A percentile compares a stretch with the other conserved stretches of the same genome.
Conservation (phyloP, 2,888 invertebrate species). For the Aquatica leii region DNA sequence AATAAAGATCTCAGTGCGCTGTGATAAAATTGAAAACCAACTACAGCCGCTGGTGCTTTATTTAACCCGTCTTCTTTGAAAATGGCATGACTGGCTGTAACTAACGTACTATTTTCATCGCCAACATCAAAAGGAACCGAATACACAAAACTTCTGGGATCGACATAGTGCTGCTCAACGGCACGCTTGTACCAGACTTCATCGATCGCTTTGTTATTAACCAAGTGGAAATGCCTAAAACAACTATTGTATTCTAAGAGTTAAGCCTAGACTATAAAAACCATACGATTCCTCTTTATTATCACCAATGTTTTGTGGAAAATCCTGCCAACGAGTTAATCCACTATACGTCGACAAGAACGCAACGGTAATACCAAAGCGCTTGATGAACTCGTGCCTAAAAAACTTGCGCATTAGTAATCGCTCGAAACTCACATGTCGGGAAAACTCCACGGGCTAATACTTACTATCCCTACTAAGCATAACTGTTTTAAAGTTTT, state of each 20-base stretch:
- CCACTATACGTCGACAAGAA: slow-evolving; percentile 93
- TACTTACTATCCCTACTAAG: neutral
- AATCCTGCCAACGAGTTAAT: slow-evolving; percentile 87
- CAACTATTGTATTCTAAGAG: neutral
- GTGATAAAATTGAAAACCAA: slow-evolving; percentile 86
- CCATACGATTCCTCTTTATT: slow-evolving; percentile 47
- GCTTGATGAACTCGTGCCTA: slow-evolving; percentile 84
- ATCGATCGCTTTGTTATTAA: slow-evolving; percentile 81
- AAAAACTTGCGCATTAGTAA: slow-evolving; percentile 41
- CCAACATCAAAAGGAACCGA: slow-evolving; percentile 75
- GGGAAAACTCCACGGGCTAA: neutral
- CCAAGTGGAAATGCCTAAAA: slow-evolving; percentile 75
- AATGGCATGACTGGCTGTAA: slow-evolving; percentile 88
- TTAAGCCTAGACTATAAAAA: neutral
- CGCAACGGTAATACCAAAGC: slow-evolving; percentile 84
- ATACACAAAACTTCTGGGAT: slow-evolving; percentile 83
- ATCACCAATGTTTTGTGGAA: slow-evolving; percentile 66
- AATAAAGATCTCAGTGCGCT: slow-evolving; percentile 79
- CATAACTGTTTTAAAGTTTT: neutral
- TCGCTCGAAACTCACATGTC: neutral
- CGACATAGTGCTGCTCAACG: slow-evolving; percentile 83
- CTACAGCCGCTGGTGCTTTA: slow-evolving; percentile 75
- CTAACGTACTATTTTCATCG: slow-evolving; percentile 68
- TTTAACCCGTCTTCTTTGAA: slow-evolving; percentile 64
- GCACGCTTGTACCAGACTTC: slow-evolving; percentile 90